Evolutionary conservation across 2,113 vertebrate species (phyloP).

Genomic region (Sinocyclocheilus anshuiensis): DNA sequence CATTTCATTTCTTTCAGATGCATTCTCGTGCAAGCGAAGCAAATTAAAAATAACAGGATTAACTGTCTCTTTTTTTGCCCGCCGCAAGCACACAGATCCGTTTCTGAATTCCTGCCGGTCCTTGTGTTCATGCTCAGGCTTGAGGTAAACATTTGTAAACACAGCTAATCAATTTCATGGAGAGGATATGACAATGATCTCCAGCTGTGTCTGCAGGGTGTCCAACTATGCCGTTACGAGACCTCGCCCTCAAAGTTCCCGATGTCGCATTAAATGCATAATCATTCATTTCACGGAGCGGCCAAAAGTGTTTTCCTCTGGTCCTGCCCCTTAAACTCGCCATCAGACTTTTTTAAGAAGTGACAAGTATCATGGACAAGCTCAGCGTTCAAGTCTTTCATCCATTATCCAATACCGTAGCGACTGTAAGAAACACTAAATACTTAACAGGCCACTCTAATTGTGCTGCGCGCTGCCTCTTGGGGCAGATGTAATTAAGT

Average conservation of each 20-base stretch:
- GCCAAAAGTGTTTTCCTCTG: neutral
- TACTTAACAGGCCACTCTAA: constrained; percentile 51
- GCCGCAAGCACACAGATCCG: neutral
- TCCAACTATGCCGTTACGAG: neutral
- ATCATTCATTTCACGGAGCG: constrained; percentile 2
- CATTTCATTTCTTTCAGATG: neutral
- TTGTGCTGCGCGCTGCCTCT: constrained; percentile 44
- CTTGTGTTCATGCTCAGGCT: neutral
- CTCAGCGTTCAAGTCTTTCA: constrained; percentile 46
- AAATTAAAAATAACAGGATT: constrained; percentile 7
- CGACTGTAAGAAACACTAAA: constrained; percentile 56
- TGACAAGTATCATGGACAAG: constrained; percentile 29
- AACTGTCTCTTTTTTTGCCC: neutral
- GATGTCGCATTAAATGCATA: constrained; percentile 27
- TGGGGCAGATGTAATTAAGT: constrained; percentile 59
- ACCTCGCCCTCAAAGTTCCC: neutral
- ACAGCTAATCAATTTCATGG: constrained; percentile 36
- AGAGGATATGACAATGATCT: constrained; percentile 18
- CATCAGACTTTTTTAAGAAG: constrained; percentile 39
- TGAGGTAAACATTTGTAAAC: constrained; percentile 40
- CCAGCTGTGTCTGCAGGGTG: constrained; percentile 13
- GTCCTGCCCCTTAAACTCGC: constrained; percentile 34
- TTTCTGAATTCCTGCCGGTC: neutral
- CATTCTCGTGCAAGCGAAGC: neutral
- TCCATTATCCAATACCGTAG: constrained; percentile 48